phyloP scores from a whole-genome alignment of 2,113 vertebrate species.

The Globicephala melas region DNA sequence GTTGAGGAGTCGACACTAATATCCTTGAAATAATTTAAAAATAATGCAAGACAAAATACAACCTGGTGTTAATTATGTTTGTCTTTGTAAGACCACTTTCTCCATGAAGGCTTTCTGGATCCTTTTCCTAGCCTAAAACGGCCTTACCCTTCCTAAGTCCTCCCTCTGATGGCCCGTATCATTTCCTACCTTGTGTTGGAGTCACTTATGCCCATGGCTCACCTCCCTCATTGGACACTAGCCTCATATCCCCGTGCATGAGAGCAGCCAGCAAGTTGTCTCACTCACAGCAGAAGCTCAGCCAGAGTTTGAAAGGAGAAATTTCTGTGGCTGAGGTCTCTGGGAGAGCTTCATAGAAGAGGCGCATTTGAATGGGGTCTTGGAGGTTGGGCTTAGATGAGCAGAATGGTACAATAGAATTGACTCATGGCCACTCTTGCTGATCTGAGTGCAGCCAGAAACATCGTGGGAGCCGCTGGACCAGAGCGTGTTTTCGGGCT shows the following conservation, averaged over 20 bases:
- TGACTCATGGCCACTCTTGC: background rate
- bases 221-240: background rate
- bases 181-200: background rate
- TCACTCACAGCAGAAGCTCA: background rate
- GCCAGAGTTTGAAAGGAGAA: background rate
- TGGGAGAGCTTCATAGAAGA: background rate
- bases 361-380: background rate
- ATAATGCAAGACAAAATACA: background rate
- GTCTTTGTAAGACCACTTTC: conserved; percentile 28
- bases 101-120: background rate
- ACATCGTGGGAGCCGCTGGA: background rate
- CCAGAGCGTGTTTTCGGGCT: background rate
- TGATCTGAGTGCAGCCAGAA: background rate
- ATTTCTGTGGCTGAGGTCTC: background rate
- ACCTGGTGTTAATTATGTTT: background rate
- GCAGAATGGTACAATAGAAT: background rate
- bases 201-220: background rate
- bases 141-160: background rate
- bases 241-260: background rate
- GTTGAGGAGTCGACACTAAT: background rate
- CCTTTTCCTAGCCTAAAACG: background rate
- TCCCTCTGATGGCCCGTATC: background rate
- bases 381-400: background rate
- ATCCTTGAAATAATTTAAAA: conserved; percentile 46
- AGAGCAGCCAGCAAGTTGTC: background rate